Base-by-base conservation (phyloP, 1,140 invertebrate species). In the Euborellia annulipes region DNA sequence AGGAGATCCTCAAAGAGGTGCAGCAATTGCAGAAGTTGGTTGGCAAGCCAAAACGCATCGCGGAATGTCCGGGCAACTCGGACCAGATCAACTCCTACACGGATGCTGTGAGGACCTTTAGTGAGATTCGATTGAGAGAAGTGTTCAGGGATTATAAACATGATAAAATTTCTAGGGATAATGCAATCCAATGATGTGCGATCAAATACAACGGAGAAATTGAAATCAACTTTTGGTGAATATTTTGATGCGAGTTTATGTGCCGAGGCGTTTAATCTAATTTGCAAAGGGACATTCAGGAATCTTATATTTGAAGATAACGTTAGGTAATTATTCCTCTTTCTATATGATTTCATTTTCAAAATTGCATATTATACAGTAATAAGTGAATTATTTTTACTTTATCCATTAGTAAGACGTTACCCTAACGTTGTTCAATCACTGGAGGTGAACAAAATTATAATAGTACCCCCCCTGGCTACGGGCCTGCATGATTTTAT, bases 121-220 rank as follows among this genome's bases (percentile, higher is more conserved):
- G 72, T 34, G 73, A 79, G 58, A 73, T 76, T 63, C 72, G 78
- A 45, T 58, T 94, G 3, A 70, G 73, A 47, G 79, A 88, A 57
- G 81, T 94, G 54, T 75, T 88, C 50, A 76, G 71, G 51, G 76
- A 92, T 66, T 65, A 65, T 45, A 61, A 60, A 0, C 79, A 87
- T 58, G 84, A 94, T 63, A 95, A 96, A 61, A 62, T 79, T 3
- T 78, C 77, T 1, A 68, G 90, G 14, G 89, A 92, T 62, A 63
- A 70, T 41, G 84, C 81, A 0, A 61, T 96, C n/a, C 2, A 72
- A 67, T 48, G 69, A 73, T 43, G 63, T 94, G 3, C 70, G 76
- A 52, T 69, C 67, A 41, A 76, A 80, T 46, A 75, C 88, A 0
- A 54, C 84, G 0, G 74, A 83, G 49, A 78, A 79, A 57, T 62